These are phyloP conservation scores for Formica exsecta DNA, from an alignment of 1,140 invertebrate genomes.

Conservation along the genomic window DNA sequence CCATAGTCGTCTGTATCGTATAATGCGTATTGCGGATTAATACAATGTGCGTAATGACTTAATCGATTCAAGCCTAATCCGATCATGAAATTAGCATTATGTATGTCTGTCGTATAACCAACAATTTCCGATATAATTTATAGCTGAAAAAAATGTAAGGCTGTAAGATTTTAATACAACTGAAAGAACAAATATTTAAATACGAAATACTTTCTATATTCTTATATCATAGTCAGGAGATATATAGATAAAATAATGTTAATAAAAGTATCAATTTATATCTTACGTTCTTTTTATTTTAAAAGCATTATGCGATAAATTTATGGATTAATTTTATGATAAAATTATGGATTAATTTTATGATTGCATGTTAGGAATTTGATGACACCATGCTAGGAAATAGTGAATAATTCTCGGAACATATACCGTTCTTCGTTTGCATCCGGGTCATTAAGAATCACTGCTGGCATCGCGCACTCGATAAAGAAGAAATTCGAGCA, in stretches of 20 bases:
- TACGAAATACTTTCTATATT: not conserved
- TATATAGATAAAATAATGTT: not conserved
- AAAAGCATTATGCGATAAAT: not conserved
- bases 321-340: not conserved
- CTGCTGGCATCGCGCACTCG: not conserved
- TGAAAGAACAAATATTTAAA: not conserved
- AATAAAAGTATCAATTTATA: not conserved
- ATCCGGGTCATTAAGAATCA: not conserved
- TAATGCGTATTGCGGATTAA: slow-evolving; percentile 48
- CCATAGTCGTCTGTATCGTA: not conserved
- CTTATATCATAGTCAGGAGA: not conserved
- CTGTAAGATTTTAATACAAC: not conserved
- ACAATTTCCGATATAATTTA: not conserved
- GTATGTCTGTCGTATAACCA: slow-evolving; percentile 6
- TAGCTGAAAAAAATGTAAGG: not conserved
- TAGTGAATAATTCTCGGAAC: not conserved
- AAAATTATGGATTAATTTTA: not conserved
- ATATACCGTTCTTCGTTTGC: not conserved
- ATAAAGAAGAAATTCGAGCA: slow-evolving; percentile 24
- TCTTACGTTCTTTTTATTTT: not conserved
- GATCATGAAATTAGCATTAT: slow-evolving; percentile 31
- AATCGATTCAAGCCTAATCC: slow-evolving; percentile 43
- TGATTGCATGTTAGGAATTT: not conserved
- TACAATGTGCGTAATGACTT: slow-evolving; percentile 42
- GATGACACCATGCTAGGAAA: not conserved